These are phyloP conservation scores for Leptinotarsa peninsularis DNA, from an alignment of 2,888 invertebrate species.

Conservation along the genomic window DNA sequence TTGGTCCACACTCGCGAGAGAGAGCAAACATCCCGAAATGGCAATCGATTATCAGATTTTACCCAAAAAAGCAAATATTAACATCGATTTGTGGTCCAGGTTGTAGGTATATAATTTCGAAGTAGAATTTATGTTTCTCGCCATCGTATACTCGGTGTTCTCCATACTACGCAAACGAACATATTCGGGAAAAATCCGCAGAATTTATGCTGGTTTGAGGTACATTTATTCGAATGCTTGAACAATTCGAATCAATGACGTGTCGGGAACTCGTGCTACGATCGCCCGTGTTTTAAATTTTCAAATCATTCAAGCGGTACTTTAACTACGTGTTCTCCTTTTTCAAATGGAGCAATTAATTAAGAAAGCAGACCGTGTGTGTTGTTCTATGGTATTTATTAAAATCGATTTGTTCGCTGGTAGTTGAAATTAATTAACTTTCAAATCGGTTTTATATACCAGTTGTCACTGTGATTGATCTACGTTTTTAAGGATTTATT, in stretches of 20 bases:
- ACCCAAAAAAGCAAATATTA: conserved; percentile 19
- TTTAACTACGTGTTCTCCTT: background rate
- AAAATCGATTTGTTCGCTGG: background rate
- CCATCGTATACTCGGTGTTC: background rate
- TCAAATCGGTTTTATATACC: background rate
- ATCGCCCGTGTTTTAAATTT: conserved; percentile 8
- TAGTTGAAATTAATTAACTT: background rate
- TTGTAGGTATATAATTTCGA: conserved; percentile 1
- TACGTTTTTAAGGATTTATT: background rate
- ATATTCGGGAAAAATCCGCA: conserved; percentile 5
- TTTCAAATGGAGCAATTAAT: background rate
- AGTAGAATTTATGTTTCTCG: conserved; percentile 20
- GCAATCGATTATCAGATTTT: background rate
- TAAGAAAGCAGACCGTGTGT: background rate
- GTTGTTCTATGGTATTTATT: background rate
- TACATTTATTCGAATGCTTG: conserved; percentile 46
- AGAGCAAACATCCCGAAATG: background rate
- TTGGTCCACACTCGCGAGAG: background rate
- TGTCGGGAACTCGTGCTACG: conserved; percentile 31
- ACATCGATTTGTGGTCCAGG: conserved; percentile 19
- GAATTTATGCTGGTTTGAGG: conserved; percentile 44
- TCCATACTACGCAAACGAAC: conserved; percentile 10
- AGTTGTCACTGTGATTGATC: background rate
- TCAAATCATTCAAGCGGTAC: conserved; percentile 2
- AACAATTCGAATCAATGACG: conserved; percentile 48